phyloP scores from a whole-genome alignment of 2,888 invertebrate species.

The Xestia xanthographa region DNA sequence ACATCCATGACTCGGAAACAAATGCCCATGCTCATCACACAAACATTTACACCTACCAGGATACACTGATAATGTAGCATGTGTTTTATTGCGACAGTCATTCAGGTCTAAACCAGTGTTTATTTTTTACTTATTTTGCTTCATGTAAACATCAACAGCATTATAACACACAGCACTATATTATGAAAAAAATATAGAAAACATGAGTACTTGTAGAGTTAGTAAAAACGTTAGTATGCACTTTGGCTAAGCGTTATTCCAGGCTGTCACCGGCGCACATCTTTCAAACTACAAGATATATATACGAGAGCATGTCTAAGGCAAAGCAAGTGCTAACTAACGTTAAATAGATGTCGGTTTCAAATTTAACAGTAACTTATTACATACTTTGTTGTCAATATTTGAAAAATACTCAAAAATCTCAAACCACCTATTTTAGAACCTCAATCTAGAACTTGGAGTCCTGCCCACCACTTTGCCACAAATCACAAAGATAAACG shows the following conservation, averaged over 20 bases:
- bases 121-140: too few relatives aligned
- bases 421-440: slow-evolving; percentile 6
- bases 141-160: too few relatives aligned
- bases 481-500: slow-evolving; percentile 27
- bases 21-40: too few relatives aligned
- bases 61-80: background rate
- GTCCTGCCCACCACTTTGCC: slow-evolving; percentile 25
- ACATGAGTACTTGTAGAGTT: too few relatives aligned
- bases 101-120: background rate
- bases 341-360: background rate
- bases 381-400: background rate
- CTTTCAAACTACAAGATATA: background rate
- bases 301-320: background rate
- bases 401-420: too few relatives aligned
- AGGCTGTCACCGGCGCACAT: too few relatives aligned
- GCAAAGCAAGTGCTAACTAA: background rate
- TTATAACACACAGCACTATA: too few relatives aligned
- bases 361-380: background rate
- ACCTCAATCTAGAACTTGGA: slow-evolving; percentile 27
- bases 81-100: background rate
- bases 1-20: too few relatives aligned
- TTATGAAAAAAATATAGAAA: too few relatives aligned
- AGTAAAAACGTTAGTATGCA: too few relatives aligned
- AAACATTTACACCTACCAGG: too few relatives aligned
- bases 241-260: too few relatives aligned